Conservation (phyloP, 2,888 invertebrate species). For the Branchinecta sandiegonensis region DNA sequence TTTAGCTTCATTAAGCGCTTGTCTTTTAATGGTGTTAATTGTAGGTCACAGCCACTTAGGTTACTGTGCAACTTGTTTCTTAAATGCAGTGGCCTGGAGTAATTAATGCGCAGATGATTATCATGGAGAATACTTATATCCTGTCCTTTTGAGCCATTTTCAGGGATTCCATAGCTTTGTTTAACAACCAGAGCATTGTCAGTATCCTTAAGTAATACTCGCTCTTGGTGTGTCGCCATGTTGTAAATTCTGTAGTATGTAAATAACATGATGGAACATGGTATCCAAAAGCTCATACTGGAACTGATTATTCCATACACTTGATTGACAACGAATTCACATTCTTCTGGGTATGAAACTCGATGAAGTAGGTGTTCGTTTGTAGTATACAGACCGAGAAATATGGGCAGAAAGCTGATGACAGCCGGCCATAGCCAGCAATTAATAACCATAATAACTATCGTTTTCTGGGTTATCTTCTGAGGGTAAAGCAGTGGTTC, state of each 20-base stretch:
- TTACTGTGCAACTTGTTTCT: conserved; percentile 21
- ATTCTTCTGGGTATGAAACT: conserved; percentile 51
- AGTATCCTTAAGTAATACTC: conserved; percentile 43
- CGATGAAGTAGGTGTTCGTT: conserved; percentile 30
- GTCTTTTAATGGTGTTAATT: conserved; percentile 75
- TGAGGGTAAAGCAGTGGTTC: conserved; percentile 83
- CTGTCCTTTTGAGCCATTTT: background rate
- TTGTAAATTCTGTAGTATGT: conserved; percentile 78
- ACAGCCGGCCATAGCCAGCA: conserved; percentile 40
- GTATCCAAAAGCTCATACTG: conserved; percentile 88
- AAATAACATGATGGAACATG: conserved; percentile 82
- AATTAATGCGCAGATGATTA: conserved; percentile 3
- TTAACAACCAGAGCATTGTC: conserved; percentile 19
- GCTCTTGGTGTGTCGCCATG: conserved; percentile 79
- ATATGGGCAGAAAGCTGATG: conserved; percentile 42
- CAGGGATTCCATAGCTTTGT: background rate
- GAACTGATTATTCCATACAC: conserved; percentile 76
- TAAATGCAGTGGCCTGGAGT: background rate
- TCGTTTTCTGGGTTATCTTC: conserved; percentile 66
- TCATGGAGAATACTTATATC: background rate
- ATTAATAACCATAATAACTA: conserved; percentile 42
- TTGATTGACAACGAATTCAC: conserved; percentile 71
- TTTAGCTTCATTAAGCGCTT: conserved; percentile 82
- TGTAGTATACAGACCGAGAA: conserved; percentile 37
- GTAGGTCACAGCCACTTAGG: conserved; percentile 45